phyloP scores from a whole-genome alignment of 2,888 invertebrate species.

The Hirudinaria manillensis region DNA sequence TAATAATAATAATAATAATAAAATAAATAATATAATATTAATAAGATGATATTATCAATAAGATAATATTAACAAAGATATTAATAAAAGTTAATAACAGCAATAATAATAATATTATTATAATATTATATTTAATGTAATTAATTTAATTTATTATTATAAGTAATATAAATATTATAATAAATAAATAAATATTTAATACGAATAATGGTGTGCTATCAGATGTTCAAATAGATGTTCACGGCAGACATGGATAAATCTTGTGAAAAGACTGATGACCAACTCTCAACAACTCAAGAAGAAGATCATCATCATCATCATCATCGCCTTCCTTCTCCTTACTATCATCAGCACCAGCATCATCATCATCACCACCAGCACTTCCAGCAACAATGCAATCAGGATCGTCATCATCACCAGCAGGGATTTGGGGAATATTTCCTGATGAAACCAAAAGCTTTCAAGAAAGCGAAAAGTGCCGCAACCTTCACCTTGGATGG shows the following conservation, averaged over 20 bases:
- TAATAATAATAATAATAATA: constrained; percentile 3
- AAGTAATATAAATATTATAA: background rate
- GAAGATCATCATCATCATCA: background rate
- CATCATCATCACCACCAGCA: constrained; percentile 21
- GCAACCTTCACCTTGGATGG: constrained; percentile 30
- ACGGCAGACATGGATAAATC: too few relatives aligned
- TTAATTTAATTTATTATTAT: background rate
- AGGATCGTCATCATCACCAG: constrained; percentile 27
- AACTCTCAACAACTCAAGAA: background rate
- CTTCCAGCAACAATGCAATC: constrained; percentile 26
- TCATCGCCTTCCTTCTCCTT: background rate
- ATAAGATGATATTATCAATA: too few relatives aligned
- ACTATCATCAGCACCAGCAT: background rate
- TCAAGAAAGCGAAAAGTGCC: constrained; percentile 29
- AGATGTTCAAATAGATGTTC: too few relatives aligned
- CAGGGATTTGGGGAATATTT: background rate
- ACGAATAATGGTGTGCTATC: background rate
- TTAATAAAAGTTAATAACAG: constrained; percentile 17
- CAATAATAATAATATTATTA: constrained; percentile 18
- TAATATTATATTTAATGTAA: background rate
- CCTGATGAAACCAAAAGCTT: constrained; percentile 4
- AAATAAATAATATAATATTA: too few relatives aligned
- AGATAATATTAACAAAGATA: constrained; percentile 5
- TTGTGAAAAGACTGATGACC: background rate
- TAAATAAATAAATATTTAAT: background rate